Conservation (phyloP, 2,888 invertebrate genomes). For the Hirtodrosophila cameraria region DNA sequence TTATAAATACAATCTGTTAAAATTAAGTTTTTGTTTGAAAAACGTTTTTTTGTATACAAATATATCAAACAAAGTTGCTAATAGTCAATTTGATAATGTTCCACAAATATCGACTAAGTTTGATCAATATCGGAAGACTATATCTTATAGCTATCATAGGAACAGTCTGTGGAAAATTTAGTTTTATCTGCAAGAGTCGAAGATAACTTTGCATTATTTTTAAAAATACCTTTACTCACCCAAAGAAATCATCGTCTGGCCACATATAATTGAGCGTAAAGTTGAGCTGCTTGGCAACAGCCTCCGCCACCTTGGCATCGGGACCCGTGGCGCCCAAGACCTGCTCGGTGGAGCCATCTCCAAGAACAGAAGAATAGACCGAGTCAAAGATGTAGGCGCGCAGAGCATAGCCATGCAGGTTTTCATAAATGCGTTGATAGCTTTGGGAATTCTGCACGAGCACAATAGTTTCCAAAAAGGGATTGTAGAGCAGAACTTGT, state of each 20-base stretch:
- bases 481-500: slow-evolving; percentile 71
- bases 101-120: too few species aligned
- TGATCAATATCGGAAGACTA: too few species aligned
- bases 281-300: slow-evolving; percentile 76
- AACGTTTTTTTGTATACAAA: too few species aligned
- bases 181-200: too few species aligned
- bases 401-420: slow-evolving; percentile 81
- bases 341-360: slow-evolving; percentile 39
- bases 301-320: slow-evolving; percentile 76
- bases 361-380: slow-evolving; percentile 71
- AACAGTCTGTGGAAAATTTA: too few species aligned
- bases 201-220: too few species aligned
- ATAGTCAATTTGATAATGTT: too few species aligned
- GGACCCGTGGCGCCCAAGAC: slow-evolving; percentile 68
- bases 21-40: too few species aligned
- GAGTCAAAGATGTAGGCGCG: slow-evolving; percentile 81
- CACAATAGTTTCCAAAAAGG: slow-evolving; percentile 52
- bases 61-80: too few species aligned
- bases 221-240: slow-evolving; percentile 66
- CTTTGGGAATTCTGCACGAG: slow-evolving; percentile 30
- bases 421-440: slow-evolving; percentile 44
- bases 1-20: too few species aligned
- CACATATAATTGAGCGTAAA: slow-evolving; percentile 68
- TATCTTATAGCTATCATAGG: too few species aligned
- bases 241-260: slow-evolving; percentile 80